phyloP scores from a whole-genome alignment of 1,140 invertebrate species.

The Drosophila guanche region DNA sequence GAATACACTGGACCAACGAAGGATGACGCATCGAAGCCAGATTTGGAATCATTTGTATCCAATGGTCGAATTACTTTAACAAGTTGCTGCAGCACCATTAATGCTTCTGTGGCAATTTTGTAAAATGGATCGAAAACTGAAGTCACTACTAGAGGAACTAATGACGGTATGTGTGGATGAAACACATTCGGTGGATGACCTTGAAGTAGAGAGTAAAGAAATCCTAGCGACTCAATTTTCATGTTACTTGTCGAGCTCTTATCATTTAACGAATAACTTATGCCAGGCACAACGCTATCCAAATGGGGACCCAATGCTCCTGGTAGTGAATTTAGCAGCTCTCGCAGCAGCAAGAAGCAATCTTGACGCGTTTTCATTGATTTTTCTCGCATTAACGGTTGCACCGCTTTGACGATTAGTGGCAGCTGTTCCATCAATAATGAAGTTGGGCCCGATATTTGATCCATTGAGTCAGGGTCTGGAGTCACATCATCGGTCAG shows the following conservation, averaged over 20 bases:
- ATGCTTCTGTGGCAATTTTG: slow-evolving; percentile 98
- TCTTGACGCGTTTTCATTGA: slow-evolving; percentile 96
- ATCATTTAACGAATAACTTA: slow-evolving; percentile 95
- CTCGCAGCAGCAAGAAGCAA: slow-evolving; percentile 94
- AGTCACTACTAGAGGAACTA: slow-evolving; percentile 94
- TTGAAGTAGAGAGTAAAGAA: slow-evolving; percentile 93
- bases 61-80: slow-evolving; percentile 97
- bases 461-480: slow-evolving; percentile 92
- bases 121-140: slow-evolving; percentile 98
- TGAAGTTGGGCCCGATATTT: slow-evolving; percentile 87
- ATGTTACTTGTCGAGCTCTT: slow-evolving; percentile 98
- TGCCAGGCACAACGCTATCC: slow-evolving; percentile 93
- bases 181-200: slow-evolving; percentile 91
- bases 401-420: slow-evolving; percentile 92
- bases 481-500: slow-evolving; percentile 87
- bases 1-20: slow-evolving; percentile 93
- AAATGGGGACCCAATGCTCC: slow-evolving; percentile 94
- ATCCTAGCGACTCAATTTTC: slow-evolving; percentile 98
- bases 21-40: slow-evolving; percentile 89
- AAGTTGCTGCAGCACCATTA: slow-evolving; percentile 96
- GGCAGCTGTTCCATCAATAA: slow-evolving; percentile 88
- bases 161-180: slow-evolving; percentile 90
- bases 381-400: slow-evolving; percentile 96
- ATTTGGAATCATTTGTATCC: slow-evolving; percentile 84
- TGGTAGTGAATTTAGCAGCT: slow-evolving; percentile 94